Conservation (phyloP, 2,113 vertebrate species). For the Grus americana region DNA sequence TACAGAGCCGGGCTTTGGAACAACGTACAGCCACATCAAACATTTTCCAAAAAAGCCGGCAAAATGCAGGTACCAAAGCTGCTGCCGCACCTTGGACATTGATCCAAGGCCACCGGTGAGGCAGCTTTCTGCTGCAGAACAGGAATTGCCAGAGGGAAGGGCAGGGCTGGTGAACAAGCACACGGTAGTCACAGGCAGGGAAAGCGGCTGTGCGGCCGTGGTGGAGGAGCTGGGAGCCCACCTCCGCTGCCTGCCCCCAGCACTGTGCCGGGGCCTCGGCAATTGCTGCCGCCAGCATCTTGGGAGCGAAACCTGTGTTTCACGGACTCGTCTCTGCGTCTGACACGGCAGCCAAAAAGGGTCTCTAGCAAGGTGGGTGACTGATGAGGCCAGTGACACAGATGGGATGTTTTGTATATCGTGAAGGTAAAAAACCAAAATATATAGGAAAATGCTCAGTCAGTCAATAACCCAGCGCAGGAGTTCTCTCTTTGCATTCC, state of each 20-base stretch:
- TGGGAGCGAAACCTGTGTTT: not conserved
- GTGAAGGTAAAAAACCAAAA: not conserved
- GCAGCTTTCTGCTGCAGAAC: not conserved
- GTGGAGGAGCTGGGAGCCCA: not conserved
- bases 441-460: accelerated
- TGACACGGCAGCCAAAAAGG: accelerated
- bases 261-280: accelerated
- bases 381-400: not conserved
- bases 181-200: not conserved
- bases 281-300: accelerated
- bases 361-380: accelerated
- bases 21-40: accelerated
- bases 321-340: accelerated
- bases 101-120: not conserved
- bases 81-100: accelerated
- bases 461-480: not conserved
- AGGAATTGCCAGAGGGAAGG: accelerated
- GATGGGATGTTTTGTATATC: not conserved
- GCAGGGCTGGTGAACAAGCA: not conserved
- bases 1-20: accelerated
- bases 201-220: not conserved
- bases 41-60: accelerated
- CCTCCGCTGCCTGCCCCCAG: no score
- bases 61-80: not conserved
- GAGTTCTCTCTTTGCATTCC: not conserved